phyloP scores from a whole-genome alignment of 2,797 vertebrate species.

The Oreochromis grahami region DNA sequence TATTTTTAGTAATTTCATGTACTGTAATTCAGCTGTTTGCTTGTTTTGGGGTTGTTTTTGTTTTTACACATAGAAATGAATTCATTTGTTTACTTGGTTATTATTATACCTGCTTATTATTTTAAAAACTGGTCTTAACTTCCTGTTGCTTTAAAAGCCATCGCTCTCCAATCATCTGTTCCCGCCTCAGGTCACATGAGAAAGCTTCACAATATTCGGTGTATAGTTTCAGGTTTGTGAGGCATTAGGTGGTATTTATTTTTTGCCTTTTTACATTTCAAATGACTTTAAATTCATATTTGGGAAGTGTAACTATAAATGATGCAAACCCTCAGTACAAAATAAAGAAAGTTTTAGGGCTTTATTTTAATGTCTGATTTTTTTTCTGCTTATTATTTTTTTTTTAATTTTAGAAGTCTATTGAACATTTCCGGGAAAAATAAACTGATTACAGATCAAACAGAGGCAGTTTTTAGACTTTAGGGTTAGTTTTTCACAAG shows the following conservation, averaged over 20 bases:
- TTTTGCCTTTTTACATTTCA: slow-evolving; percentile 19
- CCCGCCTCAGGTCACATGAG: slow-evolving; percentile 11
- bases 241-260: slow-evolving; percentile 29
- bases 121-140: not conserved
- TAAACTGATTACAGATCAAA: not conserved
- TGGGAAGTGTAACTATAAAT: not conserved
- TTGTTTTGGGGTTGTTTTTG: not conserved
- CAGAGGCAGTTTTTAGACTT: not conserved
- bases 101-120: not conserved
- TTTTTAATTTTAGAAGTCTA: not conserved
- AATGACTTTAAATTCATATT: not conserved
- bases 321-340: slow-evolving; percentile 22
- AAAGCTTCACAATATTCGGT: not conserved
- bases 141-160: slow-evolving; percentile 3
- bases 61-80: not conserved
- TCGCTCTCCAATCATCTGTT: not conserved
- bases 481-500: not conserved
- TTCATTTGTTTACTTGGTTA: not conserved
- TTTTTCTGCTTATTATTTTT: too few species aligned
- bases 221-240: not conserved
- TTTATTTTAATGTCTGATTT: slow-evolving; percentile 3
- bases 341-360: not conserved
- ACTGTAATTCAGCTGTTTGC: slow-evolving; percentile 3
- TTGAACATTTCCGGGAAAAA: not conserved
- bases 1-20: slow-evolving; percentile 41